A percentile compares a stretch with the other conserved stretches of the same genome.
phyloP scores from a whole-genome alignment of 2,113 vertebrate genomes.

The Ceratotherium simum region DNA sequence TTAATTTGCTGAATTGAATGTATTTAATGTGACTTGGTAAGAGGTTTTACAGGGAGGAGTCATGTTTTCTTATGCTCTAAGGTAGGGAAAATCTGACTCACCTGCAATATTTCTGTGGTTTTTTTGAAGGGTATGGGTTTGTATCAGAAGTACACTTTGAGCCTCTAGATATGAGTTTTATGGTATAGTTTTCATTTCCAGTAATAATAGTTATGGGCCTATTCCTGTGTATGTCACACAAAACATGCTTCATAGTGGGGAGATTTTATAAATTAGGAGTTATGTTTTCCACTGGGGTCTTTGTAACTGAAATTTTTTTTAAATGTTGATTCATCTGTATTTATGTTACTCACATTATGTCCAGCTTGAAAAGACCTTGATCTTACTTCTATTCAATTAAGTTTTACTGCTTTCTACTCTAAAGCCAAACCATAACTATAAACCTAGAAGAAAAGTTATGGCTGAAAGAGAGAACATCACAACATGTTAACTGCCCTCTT shows the following conservation, averaged over 20 bases:
- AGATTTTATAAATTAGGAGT: slow-evolving; percentile 47
- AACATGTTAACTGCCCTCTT: slow-evolving; percentile 68
- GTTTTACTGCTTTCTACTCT: slow-evolving; percentile 69
- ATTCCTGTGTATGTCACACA: slow-evolving; percentile 8
- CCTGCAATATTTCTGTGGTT: neutral
- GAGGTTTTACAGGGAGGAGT: neutral
- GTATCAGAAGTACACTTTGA: slow-evolving; percentile 22
- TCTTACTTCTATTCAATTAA: slow-evolving; percentile 76
- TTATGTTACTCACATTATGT: slow-evolving; percentile 54
- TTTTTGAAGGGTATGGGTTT: neutral
- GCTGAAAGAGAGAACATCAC: slow-evolving; percentile 44
- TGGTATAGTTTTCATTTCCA: neutral
- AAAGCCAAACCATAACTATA: slow-evolving; percentile 63
- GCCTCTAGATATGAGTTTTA: slow-evolving; percentile 9
- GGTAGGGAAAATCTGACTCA: neutral
- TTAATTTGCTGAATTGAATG: slow-evolving; percentile 23
- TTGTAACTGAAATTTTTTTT: neutral
- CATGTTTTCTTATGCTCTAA: neutral
- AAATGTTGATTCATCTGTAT: slow-evolving; percentile 51
- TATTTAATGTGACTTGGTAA: neutral
- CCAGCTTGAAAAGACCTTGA: slow-evolving; percentile 68
- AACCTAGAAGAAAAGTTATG: slow-evolving; percentile 73
- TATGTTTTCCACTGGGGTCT: slow-evolving; percentile 45
- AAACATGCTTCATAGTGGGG: slow-evolving; percentile 17
- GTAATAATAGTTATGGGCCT: slow-evolving; percentile 28